Base-by-base conservation (phyloP, 2,797 vertebrate species). In the Sparidentex hasta region DNA sequence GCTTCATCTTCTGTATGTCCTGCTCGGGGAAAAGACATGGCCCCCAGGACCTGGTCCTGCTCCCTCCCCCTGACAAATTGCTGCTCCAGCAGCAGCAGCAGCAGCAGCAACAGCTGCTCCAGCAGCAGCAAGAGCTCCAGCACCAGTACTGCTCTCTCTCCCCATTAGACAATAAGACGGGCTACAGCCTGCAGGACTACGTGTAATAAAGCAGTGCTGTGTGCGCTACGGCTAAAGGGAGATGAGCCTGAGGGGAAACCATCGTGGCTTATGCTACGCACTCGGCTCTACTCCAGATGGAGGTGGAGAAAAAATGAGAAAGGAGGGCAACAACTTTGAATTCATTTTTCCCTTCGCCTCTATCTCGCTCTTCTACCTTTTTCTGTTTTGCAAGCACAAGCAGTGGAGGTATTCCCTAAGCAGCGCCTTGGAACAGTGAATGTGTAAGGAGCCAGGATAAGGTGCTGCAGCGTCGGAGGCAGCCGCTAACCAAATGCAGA, bases 1-100 rank as follows among this genome's bases (percentile, higher is more conserved):
- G 98, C 46, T 91, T 93, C 54, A 96, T 99, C 86, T 99, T 99
- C 91, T 98, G 97, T 83, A 92, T 96, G 87, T 97, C 97, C 29
- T 97, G 96, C 78, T 92, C 95, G 29, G 96, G 94, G 84, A 96
- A 95, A 91, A 92, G 94, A 61, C 95, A 94, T 6, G 96, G 95
- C 68, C 93, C 93, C 27, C 94, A 95, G 91, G 95, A 96, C 79
- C 85, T 96, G 92, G 86, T 95, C 91, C 88, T 95, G 86, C 91
- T 95, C 71, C 94, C 95, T 62, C 93, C 95, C 5, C 93, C 95
- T 16, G 95, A 95, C 82, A 95, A 95, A 85, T 78, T 94, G 71
- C 94, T 94, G 1, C 82, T 95, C 75, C 94, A 96, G 86, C 95
- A 95, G 84, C 94, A 95, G 81, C 94, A 95, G 74, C 94, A 95